Percentiles rank a stretch among this genome's conserved stretches.
Conservation (phyloP, 2,888 invertebrate genomes). For the Dasypogon diadema region DNA sequence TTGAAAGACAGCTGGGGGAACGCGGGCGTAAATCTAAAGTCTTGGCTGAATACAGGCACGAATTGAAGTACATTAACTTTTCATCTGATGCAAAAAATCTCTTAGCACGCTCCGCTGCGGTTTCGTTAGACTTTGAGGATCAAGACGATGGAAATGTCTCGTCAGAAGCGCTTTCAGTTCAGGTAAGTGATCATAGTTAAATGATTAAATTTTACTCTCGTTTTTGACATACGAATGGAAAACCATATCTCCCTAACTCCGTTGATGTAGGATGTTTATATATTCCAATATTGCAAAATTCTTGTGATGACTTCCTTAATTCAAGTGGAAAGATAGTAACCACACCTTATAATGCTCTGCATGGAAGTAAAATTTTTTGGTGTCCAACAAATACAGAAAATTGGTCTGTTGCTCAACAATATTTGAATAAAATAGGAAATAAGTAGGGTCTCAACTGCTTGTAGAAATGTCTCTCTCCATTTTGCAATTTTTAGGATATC, state of each 20-base stretch:
- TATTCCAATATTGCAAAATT: too few relatives aligned
- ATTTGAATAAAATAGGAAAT: too few relatives aligned
- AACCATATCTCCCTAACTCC: too few relatives aligned
- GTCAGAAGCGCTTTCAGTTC: conserved; percentile 63
- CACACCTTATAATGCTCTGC: too few relatives aligned
- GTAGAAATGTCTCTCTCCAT: background rate
- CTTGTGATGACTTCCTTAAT: too few relatives aligned
- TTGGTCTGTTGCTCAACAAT: too few relatives aligned
- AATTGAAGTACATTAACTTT: conserved; percentile 63
- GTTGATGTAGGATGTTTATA: too few relatives aligned
- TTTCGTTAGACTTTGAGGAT: conserved; percentile 59
- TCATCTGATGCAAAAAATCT: conserved; percentile 64
- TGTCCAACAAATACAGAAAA: too few relatives aligned
- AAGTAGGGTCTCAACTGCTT: background rate
- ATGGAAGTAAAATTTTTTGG: too few relatives aligned
- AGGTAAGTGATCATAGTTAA: conserved; percentile 60
- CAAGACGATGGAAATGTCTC: conserved; percentile 64
- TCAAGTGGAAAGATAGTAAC: too few relatives aligned
- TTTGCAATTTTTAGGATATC: background rate
- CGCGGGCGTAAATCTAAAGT: conserved; percentile 65
- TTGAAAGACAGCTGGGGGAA: conserved; percentile 57
- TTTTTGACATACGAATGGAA: too few relatives aligned
- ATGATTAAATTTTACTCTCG: background rate
- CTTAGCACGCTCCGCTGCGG: conserved; percentile 63
- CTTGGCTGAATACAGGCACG: conserved; percentile 65